phyloP scores from a whole-genome alignment of 2,888 invertebrate species.

The Perithous albicinctus region DNA sequence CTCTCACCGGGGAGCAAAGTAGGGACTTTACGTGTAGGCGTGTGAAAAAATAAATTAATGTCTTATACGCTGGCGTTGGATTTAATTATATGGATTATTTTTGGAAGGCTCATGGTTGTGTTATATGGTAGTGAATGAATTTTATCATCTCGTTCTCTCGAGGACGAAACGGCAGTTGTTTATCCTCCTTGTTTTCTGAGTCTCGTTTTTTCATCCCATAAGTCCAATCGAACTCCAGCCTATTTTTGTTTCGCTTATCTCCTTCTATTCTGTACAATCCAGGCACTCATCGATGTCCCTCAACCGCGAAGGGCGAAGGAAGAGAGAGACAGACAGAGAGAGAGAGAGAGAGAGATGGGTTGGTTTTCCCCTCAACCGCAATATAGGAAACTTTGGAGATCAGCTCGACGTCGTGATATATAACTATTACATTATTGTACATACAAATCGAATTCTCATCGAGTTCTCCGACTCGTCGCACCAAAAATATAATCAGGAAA shows the following conservation, averaged over 20 bases:
- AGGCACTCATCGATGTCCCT: conserved; percentile 53
- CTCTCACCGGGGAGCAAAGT: too few relatives aligned
- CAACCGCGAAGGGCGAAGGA: conserved; percentile 24
- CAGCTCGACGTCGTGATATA: conserved; percentile 5
- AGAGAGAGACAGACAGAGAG: too few relatives aligned
- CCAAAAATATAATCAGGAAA: conserved; percentile 31
- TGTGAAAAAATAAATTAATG: background rate
- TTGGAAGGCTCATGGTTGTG: conserved; percentile 9
- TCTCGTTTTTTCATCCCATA: conserved; percentile 35
- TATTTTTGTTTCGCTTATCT: conserved; percentile 26
- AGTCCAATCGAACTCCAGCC: conserved; percentile 12
- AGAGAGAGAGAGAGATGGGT: too few relatives aligned
- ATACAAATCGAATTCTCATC: conserved; percentile 30
- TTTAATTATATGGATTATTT: conserved; percentile 15
- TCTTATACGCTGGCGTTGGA: background rate
- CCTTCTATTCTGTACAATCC: conserved; percentile 34
- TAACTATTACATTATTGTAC: conserved; percentile 26
- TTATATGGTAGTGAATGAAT: conserved; percentile 6
- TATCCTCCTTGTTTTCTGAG: conserved; percentile 37
- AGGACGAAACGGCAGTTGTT: conserved; percentile 31
- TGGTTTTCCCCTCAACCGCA: conserved; percentile 3
- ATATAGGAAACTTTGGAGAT: conserved; percentile 11
- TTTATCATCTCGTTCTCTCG: background rate
- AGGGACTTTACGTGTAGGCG: too few relatives aligned
- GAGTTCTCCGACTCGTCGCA: conserved; percentile 28